Conservation (phyloP, 2,113 vertebrate genomes). For the Phyllostomus discolor region DNA sequence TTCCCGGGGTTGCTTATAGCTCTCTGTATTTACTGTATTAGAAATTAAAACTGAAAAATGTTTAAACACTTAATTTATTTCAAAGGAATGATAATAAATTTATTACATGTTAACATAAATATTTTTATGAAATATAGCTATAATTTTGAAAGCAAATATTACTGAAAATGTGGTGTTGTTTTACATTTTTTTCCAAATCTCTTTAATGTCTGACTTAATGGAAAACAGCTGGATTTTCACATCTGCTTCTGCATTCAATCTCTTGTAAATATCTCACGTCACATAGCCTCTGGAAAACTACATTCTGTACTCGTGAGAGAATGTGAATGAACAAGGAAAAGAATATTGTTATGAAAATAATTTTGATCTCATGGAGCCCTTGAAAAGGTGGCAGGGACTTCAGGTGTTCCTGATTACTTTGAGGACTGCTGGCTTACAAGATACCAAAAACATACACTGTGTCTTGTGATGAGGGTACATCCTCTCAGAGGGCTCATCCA, state of each 20-base stretch:
- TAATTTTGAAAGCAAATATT: slow-evolving; percentile 25
- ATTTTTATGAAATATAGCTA: not conserved
- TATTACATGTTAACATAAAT: slow-evolving; percentile 3
- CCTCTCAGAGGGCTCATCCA: not conserved
- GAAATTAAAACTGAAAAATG: slow-evolving; percentile 26
- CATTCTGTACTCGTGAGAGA: slow-evolving; percentile 36
- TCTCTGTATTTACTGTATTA: not conserved
- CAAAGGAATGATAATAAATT: not conserved
- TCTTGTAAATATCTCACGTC: not conserved
- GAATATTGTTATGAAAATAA: slow-evolving; percentile 30
- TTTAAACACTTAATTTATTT: slow-evolving; percentile 16
- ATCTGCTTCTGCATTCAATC: slow-evolving; percentile 49
- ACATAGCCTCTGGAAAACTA: slow-evolving; percentile 38
- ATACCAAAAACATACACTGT: not conserved
- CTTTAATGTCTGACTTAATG: slow-evolving; percentile 48
- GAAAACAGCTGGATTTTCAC: slow-evolving; percentile 60
- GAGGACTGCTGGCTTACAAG: not conserved
- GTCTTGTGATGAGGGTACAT: not conserved
- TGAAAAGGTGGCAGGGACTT: not conserved
- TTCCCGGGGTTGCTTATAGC: not conserved
- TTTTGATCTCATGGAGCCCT: not conserved
- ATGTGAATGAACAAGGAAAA: not conserved
- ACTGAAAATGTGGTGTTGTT: not conserved
- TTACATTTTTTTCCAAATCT: slow-evolving; percentile 29
- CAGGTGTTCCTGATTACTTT: not conserved